Evolutionary conservation across 2,888 invertebrate species (phyloP).

Genomic region (Rhorus exstirpatorius): DNA sequence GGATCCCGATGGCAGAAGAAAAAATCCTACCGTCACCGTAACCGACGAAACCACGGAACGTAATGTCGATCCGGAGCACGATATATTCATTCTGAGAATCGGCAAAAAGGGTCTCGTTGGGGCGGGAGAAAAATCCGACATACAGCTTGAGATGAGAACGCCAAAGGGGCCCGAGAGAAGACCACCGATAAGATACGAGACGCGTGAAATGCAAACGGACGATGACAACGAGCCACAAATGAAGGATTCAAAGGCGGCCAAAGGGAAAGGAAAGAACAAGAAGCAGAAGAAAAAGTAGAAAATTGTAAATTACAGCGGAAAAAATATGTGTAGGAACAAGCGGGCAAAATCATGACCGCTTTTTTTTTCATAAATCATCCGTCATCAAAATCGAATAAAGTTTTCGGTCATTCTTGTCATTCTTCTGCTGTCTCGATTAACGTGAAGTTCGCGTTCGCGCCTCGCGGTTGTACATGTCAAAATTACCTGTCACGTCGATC

Average conservation of each 20-base stretch:
- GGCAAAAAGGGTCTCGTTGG: constrained; percentile 91
- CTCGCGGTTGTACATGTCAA: constrained; percentile 30
- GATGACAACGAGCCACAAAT: constrained; percentile 76
- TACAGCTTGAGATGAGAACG: constrained; percentile 91
- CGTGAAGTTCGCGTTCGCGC: constrained; percentile 42
- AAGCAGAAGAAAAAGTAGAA: constrained; percentile 59
- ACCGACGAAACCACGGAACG: constrained; percentile 71
- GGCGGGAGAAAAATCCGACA: constrained; percentile 90
- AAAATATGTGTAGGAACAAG: constrained; percentile 20
- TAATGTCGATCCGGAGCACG: constrained; percentile 89
- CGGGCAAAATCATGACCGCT: neutral
- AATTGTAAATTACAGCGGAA: constrained; percentile 26
- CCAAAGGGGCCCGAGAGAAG: constrained; percentile 89
- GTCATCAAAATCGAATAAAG: neutral
- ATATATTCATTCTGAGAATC: constrained; percentile 91
- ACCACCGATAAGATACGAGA: constrained; percentile 88
- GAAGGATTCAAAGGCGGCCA: constrained; percentile 57
- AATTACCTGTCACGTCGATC: constrained; percentile 38
- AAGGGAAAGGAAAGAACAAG: constrained; percentile 63
- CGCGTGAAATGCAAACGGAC: constrained; percentile 90
- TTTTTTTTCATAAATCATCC: neutral
- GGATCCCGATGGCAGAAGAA: constrained; percentile 58
- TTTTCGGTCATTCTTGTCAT: neutral
- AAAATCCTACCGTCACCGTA: constrained; percentile 79
- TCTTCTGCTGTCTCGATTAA: constrained; percentile 20